phyloP scores from a whole-genome alignment of 1,140 invertebrate genomes.

The Diorhabda sublineata region DNA sequence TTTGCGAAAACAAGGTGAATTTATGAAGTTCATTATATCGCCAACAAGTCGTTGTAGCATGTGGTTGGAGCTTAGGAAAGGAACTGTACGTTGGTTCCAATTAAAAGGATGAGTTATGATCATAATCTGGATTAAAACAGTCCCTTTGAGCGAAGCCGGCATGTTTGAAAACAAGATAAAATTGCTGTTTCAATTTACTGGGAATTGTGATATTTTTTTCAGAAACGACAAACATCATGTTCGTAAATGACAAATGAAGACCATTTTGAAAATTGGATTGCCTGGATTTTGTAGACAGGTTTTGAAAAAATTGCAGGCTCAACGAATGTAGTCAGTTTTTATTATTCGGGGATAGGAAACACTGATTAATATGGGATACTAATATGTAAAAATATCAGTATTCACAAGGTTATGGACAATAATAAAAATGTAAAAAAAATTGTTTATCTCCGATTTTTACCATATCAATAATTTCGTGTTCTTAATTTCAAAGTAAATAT shows the following conservation, averaged over 20 bases:
- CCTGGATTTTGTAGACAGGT: too few relatives aligned
- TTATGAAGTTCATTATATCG: constrained; percentile 35
- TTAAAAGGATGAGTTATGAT: constrained; percentile 34
- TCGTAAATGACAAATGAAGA: too few relatives aligned
- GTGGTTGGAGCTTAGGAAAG: constrained; percentile 16
- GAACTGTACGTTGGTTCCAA: constrained; percentile 23
- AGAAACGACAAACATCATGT: background rate
- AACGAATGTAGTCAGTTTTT: background rate
- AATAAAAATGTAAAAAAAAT: too few relatives aligned
- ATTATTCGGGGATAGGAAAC: background rate
- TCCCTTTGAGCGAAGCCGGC: constrained; percentile 10
- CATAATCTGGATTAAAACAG: constrained; percentile 32
- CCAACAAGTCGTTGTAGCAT: constrained; percentile 28
- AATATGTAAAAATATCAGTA: background rate
- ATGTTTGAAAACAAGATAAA: constrained; percentile 18
- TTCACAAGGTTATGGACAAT: too few relatives aligned
- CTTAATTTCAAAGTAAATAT: too few relatives aligned
- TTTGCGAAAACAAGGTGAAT: constrained; percentile 25
- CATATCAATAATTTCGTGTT: too few relatives aligned
- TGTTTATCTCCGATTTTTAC: too few relatives aligned
- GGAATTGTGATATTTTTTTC: background rate
- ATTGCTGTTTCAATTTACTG: constrained; percentile 29
- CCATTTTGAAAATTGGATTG: too few relatives aligned
- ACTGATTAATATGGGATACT: background rate
- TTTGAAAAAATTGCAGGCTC: too few relatives aligned